These are phyloP conservation scores for Mionectes olivaceus DNA, from an alignment of 2,797 vertebrate genomes.

Conservation along the genomic window DNA sequence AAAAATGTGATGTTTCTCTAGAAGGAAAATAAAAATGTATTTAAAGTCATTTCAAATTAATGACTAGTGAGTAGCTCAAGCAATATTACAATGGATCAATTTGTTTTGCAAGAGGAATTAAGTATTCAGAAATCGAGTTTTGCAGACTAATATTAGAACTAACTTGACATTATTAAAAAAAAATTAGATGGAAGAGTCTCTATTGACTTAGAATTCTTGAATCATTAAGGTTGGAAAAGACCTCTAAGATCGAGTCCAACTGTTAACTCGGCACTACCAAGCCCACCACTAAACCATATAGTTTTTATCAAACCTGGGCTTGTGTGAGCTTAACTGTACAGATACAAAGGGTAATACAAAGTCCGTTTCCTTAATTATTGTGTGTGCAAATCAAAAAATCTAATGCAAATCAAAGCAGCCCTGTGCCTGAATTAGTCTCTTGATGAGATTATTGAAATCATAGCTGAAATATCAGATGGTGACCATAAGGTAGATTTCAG, in stretches of 20 bases:
- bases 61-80: background rate
- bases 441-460: background rate
- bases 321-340: background rate
- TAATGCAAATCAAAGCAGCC: background rate
- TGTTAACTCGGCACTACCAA: background rate
- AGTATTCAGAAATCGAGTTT: background rate
- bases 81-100: background rate
- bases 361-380: background rate
- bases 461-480: background rate
- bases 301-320: background rate
- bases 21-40: background rate
- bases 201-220: background rate
- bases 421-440: background rate
- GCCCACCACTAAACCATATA: background rate
- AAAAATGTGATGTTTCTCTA: background rate
- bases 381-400: background rate
- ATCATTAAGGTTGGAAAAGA: background rate
- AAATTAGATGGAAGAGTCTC: background rate
- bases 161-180: background rate
- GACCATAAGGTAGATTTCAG: background rate
- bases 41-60: background rate
- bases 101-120: background rate
- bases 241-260: rapidly evolving
- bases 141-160: background rate
- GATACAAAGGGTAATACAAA: background rate